Evolutionary conservation across 1,140 invertebrate genomes (phyloP), one percentile per base, ranked within the genome.

Genomic region (Leptinotarsa lineolata): DNA sequence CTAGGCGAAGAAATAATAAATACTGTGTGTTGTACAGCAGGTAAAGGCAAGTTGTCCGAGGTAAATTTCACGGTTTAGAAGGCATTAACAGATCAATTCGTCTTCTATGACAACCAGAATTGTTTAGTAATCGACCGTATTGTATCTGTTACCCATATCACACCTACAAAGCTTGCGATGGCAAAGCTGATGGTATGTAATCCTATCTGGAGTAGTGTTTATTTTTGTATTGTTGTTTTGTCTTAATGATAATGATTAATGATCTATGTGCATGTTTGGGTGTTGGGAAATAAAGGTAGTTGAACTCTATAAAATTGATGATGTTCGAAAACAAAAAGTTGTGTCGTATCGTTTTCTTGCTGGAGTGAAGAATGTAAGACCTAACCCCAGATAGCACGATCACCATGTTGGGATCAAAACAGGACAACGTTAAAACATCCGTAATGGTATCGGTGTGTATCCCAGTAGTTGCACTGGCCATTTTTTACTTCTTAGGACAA

Each of bases 1-100:
- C 48, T 54, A 18, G 48, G 48, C n/a, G 48, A 54, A 54, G 48
- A 54, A 54, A 54, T 54, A 54, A 54, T 54, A 54, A 54, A 54
- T 54, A 54, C 48, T 2, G 30, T 0, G n/a, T 54, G 48, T 54
- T 54, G 48, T 54, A 54, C 16, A 15, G n/a, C 48, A 13, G 48
- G 16, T 2, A 16, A n/a, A 54, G 48, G 48, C 48, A 18, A 54
- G 48, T 18, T 18, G 15, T 54, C 48, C 6, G 48, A 15, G 48
- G 48, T 54, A 54, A 54, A 54, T 54, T 54, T 54, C n/a, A 54
- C 48, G 48, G 48, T 54, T 4, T 54, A 15, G 48, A 13, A 54
- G 15, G 48, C 48, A 54, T 54, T 54, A 15, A 54, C 48, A 54
- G 48, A 54, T 54, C 48, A 54, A 54, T 54, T 54, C 48, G 16